Evolutionary conservation across 2,113 vertebrate genomes (phyloP).

Genomic region (Burhinus oedicnemus): DNA sequence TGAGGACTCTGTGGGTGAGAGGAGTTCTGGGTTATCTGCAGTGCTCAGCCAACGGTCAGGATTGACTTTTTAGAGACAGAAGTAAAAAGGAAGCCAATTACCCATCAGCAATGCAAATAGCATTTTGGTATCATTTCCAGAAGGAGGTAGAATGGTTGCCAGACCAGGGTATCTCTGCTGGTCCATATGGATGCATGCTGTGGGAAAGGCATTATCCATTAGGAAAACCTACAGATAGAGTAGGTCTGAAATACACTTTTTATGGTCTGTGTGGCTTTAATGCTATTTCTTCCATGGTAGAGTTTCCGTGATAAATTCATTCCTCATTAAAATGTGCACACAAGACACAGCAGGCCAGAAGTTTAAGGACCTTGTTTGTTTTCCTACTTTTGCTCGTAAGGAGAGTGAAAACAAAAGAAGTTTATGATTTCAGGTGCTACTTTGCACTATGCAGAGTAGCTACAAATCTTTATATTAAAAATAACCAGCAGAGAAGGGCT

Average conservation of each 20-base stretch:
- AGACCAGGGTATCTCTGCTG: background rate
- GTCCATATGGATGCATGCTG: background rate
- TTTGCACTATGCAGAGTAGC: background rate
- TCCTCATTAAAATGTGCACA: background rate
- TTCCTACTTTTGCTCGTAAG: background rate
- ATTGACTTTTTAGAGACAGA: background rate
- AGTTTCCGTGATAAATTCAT: background rate
- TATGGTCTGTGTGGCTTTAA: background rate
- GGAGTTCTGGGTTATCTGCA: background rate
- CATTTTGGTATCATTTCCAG: background rate
- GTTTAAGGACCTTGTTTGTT: background rate
- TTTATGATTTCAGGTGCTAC: background rate
- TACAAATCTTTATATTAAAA: background rate
- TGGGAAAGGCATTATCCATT: background rate
- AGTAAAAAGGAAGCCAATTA: background rate
- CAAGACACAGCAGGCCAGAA: fast-evolving
- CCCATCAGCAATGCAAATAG: background rate
- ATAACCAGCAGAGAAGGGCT: background rate
- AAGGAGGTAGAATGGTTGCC: background rate
- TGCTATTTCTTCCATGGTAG: background rate
- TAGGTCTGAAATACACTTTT: background rate
- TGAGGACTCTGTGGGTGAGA: background rate
- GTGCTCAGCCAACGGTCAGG: background rate
- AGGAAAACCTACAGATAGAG: background rate
- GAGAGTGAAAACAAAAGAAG: background rate